Evolutionary conservation across 1,140 invertebrate genomes (phyloP).

Genomic region (Drosophila paulistorum): DNA sequence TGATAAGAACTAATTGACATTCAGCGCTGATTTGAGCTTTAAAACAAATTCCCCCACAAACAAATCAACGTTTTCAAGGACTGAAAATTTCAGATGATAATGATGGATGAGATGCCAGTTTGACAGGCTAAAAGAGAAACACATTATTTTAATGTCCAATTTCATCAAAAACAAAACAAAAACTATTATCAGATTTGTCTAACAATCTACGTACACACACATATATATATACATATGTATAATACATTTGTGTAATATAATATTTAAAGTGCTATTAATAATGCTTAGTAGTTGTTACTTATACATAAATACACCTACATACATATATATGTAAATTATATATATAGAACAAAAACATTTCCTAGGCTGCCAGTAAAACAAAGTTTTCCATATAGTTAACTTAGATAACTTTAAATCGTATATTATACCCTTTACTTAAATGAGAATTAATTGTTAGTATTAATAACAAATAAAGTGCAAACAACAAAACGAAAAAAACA

Average conservation of each 20-base stretch:
- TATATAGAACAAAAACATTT: conserved; percentile 4
- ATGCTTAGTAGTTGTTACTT: conserved; percentile 34
- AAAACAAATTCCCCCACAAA: background rate
- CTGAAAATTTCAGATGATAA: background rate
- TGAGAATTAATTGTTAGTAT: conserved; percentile 32
- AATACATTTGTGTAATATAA: conserved; percentile 14
- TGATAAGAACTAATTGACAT: background rate
- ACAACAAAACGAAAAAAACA: conserved; percentile 53
- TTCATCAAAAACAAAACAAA: background rate
- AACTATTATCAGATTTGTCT: background rate
- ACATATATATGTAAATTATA: conserved; percentile 49
- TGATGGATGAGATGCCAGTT: no score
- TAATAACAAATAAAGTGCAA: conserved; percentile 43
- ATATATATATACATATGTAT: conserved; percentile 18
- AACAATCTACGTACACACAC: conserved; percentile 19
- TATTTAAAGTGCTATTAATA: conserved; percentile 40
- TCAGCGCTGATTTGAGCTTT: background rate
- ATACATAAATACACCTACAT: conserved; percentile 27
- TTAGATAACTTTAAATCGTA: conserved; percentile 37
- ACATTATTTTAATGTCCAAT: background rate
- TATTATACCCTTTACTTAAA: conserved; percentile 14
- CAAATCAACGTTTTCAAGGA: conserved; percentile 1
- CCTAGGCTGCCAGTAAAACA: conserved; percentile 70
- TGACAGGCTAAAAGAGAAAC: no score
- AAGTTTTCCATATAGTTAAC: conserved; percentile 59